phyloP scores from a whole-genome alignment of 2,113 vertebrate genomes.

The Philantomba maxwellii region DNA sequence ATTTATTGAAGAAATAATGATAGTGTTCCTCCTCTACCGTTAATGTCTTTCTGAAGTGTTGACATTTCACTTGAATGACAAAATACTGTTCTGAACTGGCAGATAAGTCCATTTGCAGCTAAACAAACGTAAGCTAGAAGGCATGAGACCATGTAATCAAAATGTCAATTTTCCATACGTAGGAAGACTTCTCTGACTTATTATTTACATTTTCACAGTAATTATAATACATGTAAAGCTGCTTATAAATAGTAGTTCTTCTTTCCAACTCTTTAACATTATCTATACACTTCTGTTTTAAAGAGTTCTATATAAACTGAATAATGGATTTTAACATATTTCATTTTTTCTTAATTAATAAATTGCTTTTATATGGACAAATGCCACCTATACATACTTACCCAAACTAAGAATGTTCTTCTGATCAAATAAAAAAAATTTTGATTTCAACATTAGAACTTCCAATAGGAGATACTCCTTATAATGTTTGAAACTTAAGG shows the following conservation, averaged over 20 bases:
- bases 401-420: background rate
- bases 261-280: background rate
- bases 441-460: conserved; percentile 45
- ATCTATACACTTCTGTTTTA: conserved; percentile 10
- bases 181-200: background rate
- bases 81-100: background rate
- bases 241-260: background rate
- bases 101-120: conserved; percentile 1
- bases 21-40: background rate
- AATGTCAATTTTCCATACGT: background rate
- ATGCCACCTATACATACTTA: background rate
- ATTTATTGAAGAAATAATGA: background rate
- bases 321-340: conserved; percentile 3
- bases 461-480: conserved; percentile 47
- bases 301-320: background rate
- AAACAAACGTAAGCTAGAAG: background rate
- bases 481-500: conserved; percentile 38
- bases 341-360: background rate
- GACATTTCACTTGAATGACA: conserved; percentile 15
- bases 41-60: background rate
- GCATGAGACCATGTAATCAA: background rate
- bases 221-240: background rate
- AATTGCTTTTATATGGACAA: conserved; percentile 27
- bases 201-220: background rate
- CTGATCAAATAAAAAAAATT: background rate